Conservation (phyloP, 1,140 invertebrate species). For the Calycopis cecrops region DNA sequence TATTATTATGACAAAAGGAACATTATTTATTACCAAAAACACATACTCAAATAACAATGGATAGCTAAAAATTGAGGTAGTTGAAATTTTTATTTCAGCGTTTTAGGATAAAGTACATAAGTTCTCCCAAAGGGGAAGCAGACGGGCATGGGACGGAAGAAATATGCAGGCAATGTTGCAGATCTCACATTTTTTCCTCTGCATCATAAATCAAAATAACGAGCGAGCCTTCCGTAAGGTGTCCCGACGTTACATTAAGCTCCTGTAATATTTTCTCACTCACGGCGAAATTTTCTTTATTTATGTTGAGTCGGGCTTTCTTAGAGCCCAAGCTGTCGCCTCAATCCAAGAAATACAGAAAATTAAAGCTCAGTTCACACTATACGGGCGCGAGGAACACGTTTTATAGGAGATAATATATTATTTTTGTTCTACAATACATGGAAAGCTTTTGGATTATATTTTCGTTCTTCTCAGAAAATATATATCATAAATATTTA, state of each 20-base stretch:
- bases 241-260: slow-evolving; percentile 63
- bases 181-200: slow-evolving; percentile 52
- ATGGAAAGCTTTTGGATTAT: no score
- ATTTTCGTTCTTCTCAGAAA: no score
- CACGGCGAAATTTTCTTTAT: slow-evolving; percentile 66
- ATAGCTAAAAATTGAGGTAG: no score
- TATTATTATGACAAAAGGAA: no score
- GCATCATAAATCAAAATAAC: slow-evolving; percentile 68
- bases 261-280: slow-evolving; percentile 69
- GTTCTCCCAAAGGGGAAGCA: no score
- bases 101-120: no score
- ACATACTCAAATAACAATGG: no score
- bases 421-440: no score
- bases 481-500: no score
- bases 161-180: slow-evolving; percentile 35
- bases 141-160: neutral
- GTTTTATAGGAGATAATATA: no score
- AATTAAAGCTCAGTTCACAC: slow-evolving; percentile 35
- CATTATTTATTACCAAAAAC: no score
- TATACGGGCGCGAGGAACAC: neutral
- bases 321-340: slow-evolving; percentile 44
- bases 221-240: slow-evolving; percentile 58
- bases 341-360: slow-evolving; percentile 43
- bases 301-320: slow-evolving; percentile 49
- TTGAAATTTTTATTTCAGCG: no score